Conservation (phyloP, 2,888 invertebrate genomes). For the Caenorhabditis wallacei region DNA sequence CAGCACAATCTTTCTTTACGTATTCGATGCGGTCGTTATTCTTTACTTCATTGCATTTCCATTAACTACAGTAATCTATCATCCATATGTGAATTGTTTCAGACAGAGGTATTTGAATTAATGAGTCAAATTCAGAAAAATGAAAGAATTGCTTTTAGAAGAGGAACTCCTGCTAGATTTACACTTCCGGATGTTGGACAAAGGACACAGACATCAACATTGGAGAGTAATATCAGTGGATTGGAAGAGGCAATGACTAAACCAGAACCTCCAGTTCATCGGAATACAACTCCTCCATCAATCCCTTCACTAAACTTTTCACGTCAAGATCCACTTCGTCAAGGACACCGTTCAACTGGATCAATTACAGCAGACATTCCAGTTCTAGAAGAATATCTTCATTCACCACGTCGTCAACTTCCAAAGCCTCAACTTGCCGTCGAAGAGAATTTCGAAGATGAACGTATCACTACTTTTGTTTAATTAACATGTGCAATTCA, state of each 20-base stretch:
- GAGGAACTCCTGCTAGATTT: constrained; percentile 47
- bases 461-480: constrained; percentile 59
- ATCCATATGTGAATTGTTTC: constrained; percentile 78
- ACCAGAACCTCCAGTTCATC: constrained; percentile 27
- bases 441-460: constrained; percentile 45
- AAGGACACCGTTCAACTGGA: constrained; percentile 45
- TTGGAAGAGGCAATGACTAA: constrained; percentile 60
- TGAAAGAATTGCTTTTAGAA: constrained; percentile 7
- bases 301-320: constrained; percentile 51
- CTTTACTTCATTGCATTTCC: constrained; percentile 80
- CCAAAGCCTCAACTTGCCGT: constrained; percentile 22
- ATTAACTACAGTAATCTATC: constrained; percentile 78
- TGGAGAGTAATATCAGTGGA: constrained; percentile 65
- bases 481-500: constrained; percentile 26
- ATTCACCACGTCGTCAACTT: constrained; percentile 58
- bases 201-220: constrained; percentile 63
- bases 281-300: constrained; percentile 6
- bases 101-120: constrained; percentile 13
- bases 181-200: constrained; percentile 41
- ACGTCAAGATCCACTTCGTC: constrained; percentile 59
- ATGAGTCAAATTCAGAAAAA: neutral
- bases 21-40: constrained; percentile 78
- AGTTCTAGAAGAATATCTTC: constrained; percentile 62
- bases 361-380: constrained; percentile 50
- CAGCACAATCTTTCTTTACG: constrained; percentile 75